Evolutionary conservation across 2,113 vertebrate genomes (phyloP), one percentile per base, ranked within the genome.

Genomic region (Casuarius casuarius): DNA sequence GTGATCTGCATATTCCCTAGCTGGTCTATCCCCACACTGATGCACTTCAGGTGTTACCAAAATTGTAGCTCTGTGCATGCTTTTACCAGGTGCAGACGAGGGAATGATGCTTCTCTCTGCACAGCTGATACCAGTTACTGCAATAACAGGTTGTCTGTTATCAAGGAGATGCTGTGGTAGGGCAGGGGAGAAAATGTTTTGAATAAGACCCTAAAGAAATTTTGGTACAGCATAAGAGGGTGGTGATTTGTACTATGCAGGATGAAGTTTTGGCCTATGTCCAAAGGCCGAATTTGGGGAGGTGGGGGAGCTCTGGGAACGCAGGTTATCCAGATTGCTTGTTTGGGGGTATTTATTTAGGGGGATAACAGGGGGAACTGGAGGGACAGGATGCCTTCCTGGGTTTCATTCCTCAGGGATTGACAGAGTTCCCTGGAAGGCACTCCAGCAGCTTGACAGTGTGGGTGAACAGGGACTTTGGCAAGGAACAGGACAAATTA

Each of bases 1-100:
- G 5, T 48, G 20, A 31, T 66, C 20, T 66, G 17, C 0, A 0
- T 54, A 48, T 66, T 42, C 14, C 5, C 8, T 40, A 18, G 21
- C 4, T 61, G n/a, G 22, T 56, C n/a, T 26, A 44, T 9, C 15
- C 10, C 14, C 38, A 18, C 23, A 38, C 10, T 18, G 38, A 29
- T 28, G 23, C 3, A 10, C 49, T 76, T 80, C 54, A 74, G 12
- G 6, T 49, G 17, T 51, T 86, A 28, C 5, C 33, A n/a, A 48
- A 61, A 29, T 16, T 75, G 13, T 42, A 35, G 23, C 35, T 88
- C 26, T n/a, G 8, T n/a, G 13, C 6, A 11, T 44, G 25, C 5
- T 35, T 23, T 65, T 35, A 65, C 23, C 6, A 31, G 11, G 33
- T 10, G 44, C 8, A 61, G 54, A 10, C 21, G 31, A 58, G 54